Evolutionary conservation across 2,797 vertebrate species (phyloP).

Genomic region (Enteromius trimaculatus): DNA sequence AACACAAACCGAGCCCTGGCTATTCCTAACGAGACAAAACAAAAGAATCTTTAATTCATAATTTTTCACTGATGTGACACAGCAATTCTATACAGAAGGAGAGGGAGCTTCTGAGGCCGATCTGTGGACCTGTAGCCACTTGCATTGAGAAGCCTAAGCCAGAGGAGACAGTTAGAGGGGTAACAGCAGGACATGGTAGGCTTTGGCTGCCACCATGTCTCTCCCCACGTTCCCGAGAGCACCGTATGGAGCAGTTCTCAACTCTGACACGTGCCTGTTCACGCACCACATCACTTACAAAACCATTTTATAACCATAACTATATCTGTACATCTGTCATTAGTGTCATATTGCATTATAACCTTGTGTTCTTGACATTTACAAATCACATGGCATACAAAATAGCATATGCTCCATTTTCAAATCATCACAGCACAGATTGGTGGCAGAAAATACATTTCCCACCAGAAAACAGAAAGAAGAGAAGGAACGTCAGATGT

Average conservation of each 20-base stretch:
- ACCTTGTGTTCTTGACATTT: slow-evolving; percentile 13
- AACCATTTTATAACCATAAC: slow-evolving; percentile 17
- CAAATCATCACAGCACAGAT: slow-evolving; percentile 22
- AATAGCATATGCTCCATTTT: slow-evolving; percentile 9
- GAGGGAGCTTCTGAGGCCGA: slow-evolving; percentile 10
- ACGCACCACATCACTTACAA: slow-evolving; percentile 4
- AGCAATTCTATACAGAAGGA: slow-evolving; percentile 42
- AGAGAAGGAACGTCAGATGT: slow-evolving; percentile 11
- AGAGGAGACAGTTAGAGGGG: slow-evolving; percentile 51
- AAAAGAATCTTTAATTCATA: slow-evolving; percentile 53
- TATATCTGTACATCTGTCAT: slow-evolving; percentile 20
- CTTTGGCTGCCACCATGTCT: slow-evolving; percentile 47
- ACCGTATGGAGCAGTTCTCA: neutral
- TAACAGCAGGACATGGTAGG: slow-evolving; percentile 45
- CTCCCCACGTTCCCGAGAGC: slow-evolving; percentile 16
- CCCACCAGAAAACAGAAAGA: slow-evolving; percentile 40
- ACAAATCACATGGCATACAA: slow-evolving; percentile 10
- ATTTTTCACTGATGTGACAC: slow-evolving; percentile 51
- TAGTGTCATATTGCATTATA: slow-evolving; percentile 15
- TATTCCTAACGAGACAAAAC: slow-evolving; percentile 51
- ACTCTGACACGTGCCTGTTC: slow-evolving; percentile 22
- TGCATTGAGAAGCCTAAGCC: slow-evolving; percentile 3
- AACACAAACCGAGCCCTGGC: slow-evolving; percentile 52
- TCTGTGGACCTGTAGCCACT: slow-evolving; percentile 4
- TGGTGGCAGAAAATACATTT: slow-evolving; percentile 26